Conservation (phyloP, 2,888 invertebrate species). For the Rugalucina vietnamica region DNA sequence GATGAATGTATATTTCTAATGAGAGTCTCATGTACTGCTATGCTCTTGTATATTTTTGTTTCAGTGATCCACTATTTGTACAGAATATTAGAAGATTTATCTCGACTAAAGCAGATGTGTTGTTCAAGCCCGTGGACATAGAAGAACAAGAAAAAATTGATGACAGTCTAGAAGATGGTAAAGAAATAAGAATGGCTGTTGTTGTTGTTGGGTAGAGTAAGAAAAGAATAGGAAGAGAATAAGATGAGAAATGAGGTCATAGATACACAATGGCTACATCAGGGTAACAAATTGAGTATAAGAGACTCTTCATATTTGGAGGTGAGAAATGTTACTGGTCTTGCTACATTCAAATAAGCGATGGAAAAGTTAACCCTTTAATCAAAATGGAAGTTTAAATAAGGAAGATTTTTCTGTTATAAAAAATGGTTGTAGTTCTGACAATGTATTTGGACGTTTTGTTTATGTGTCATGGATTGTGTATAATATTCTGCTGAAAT, state of each 20-base stretch:
- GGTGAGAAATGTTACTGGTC: too few species aligned
- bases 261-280: background rate
- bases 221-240: background rate
- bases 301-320: background rate
- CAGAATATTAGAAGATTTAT: conserved; percentile 94
- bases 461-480: too few species aligned
- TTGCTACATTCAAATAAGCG: too few species aligned
- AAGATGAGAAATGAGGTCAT: background rate
- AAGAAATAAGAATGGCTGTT: background rate
- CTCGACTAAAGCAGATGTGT: conserved; percentile 91
- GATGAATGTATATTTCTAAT: too few species aligned
- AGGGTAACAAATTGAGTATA: background rate
- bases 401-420: too few species aligned
- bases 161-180: conserved; percentile 59
- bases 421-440: too few species aligned
- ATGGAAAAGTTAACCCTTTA: too few species aligned
- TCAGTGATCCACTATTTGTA: conserved; percentile 70
- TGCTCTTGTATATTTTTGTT: background rate
- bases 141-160: conserved; percentile 28
- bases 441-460: too few species aligned
- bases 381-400: too few species aligned
- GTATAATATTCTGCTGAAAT: too few species aligned
- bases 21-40: too few species aligned
- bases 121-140: conserved; percentile 85
- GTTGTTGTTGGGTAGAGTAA: background rate